Evolutionary conservation across 2,113 vertebrate species (phyloP).

Genomic region (Phrynosoma platyrhinos): DNA sequence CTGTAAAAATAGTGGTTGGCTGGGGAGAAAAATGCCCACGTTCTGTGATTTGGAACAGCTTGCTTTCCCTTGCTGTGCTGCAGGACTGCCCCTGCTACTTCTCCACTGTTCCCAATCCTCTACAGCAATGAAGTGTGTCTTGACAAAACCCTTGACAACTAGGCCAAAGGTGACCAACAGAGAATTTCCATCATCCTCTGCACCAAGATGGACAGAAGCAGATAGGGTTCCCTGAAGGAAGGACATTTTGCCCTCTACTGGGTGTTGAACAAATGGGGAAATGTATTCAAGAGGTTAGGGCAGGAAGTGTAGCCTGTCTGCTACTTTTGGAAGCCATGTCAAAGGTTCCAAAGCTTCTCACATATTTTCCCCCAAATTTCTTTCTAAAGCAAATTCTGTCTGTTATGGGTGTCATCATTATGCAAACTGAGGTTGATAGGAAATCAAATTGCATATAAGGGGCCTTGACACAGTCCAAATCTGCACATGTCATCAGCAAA

Average conservation of each 20-base stretch:
- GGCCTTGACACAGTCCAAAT: background rate
- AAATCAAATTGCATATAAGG: background rate
- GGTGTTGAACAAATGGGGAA: background rate
- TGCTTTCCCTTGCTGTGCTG: background rate
- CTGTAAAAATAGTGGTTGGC: no score
- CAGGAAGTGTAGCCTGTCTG: background rate
- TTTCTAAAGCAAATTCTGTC: background rate
- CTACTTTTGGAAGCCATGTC: background rate
- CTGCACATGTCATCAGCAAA: background rate
- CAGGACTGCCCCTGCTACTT: background rate
- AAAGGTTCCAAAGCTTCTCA: background rate
- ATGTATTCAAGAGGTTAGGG: background rate
- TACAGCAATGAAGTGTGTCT: background rate
- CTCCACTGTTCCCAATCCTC: background rate
- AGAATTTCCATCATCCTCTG: background rate
- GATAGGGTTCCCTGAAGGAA: background rate
- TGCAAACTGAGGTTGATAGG: background rate
- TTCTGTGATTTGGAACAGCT: background rate
- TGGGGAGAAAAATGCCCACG: background rate
- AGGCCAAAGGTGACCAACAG: background rate
- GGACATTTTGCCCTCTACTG: background rate
- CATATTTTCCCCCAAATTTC: background rate
- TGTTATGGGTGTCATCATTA: background rate
- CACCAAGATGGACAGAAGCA: background rate
- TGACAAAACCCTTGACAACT: background rate